Conservation (phyloP, 2,113 vertebrate genomes). For the Zeus faber region DNA sequence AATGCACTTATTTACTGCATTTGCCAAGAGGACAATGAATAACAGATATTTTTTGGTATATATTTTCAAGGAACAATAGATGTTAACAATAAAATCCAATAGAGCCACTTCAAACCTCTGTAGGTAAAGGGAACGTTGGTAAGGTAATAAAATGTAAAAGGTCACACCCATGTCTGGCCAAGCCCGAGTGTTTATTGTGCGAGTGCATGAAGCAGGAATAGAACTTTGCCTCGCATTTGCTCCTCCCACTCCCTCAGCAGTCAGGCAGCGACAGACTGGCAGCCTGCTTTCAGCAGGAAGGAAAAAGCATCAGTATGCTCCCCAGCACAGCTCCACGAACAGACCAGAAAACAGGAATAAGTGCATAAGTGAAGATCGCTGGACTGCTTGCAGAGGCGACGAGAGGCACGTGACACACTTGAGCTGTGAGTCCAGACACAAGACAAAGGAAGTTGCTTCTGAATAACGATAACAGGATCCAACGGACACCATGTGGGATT, state of each 20-base stretch:
- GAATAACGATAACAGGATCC: background rate
- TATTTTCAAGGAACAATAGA: no score
- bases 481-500: constrained; percentile 6
- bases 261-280: constrained; percentile 13
- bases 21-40: no score
- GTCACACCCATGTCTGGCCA: background rate
- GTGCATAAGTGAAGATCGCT: no score
- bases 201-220: constrained; percentile 14
- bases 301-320: constrained; percentile 10
- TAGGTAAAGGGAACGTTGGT: no score
- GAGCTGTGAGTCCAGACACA: background rate
- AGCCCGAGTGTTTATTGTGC: constrained; percentile 1
- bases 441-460: background rate
- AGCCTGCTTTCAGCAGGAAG: constrained; percentile 3
- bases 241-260: constrained; percentile 44
- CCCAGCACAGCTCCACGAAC: background rate
- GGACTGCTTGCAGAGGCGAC: background rate
- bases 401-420: background rate
- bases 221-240: constrained; percentile 36
- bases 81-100: no score
- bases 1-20: no score
- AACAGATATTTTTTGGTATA: no score
- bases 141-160: background rate
- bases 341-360: background rate
- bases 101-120: no score